phyloP scores from a whole-genome alignment of 2,797 vertebrate genomes.

The Nannoperca obscura region DNA sequence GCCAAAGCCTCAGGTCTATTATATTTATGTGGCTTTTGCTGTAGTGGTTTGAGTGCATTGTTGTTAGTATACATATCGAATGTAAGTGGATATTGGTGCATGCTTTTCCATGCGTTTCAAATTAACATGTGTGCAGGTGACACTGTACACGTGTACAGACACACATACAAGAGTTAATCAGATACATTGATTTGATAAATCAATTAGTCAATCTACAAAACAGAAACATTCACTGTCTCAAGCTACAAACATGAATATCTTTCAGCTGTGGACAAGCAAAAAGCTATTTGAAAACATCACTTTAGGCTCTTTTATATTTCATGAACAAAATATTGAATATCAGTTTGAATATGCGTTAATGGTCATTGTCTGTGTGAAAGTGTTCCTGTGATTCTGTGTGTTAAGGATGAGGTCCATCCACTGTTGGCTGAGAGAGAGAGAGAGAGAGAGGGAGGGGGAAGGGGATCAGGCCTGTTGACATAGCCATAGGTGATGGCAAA shows the following conservation, averaged over 20 bases:
- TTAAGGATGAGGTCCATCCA: constrained; percentile 42
- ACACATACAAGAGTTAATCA: not conserved
- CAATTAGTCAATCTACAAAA: not conserved
- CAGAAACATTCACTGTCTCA: not conserved
- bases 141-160: not conserved
- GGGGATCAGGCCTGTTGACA: constrained; percentile 81
- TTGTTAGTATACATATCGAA: constrained; percentile 6
- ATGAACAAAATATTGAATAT: constrained; percentile 17
- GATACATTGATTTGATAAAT: not conserved
- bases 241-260: not conserved
- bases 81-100: constrained; percentile 6
- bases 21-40: constrained; percentile 14
- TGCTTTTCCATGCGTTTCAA: not conserved
- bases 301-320: not conserved
- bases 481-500: constrained; percentile 88
- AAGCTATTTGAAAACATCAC: not conserved
- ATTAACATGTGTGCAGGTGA: not conserved
- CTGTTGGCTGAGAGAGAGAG: constrained; percentile 37
- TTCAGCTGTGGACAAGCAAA: not conserved
- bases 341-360: constrained; percentile 16
- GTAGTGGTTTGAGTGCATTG: not conserved
- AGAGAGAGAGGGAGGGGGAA: not conserved
- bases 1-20: constrained; percentile 17
- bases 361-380: constrained; percentile 36
- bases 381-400: constrained; percentile 44